phyloP scores from a whole-genome alignment of 2,888 invertebrate genomes.

The Andricus quercusramuli region DNA sequence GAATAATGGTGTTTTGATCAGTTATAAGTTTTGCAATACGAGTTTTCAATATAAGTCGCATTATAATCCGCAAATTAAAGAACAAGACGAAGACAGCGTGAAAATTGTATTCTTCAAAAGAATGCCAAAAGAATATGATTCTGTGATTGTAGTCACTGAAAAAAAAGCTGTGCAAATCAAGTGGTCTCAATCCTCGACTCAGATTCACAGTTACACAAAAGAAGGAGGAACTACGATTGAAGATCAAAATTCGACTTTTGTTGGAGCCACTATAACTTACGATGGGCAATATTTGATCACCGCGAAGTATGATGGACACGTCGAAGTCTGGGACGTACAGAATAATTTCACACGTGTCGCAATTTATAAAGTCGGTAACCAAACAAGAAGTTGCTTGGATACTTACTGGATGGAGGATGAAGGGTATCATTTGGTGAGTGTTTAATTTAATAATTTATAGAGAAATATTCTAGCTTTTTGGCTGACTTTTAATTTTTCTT shows the following conservation, averaged over 20 bases:
- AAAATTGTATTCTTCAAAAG: conserved; percentile 67
- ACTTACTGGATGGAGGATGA: conserved; percentile 69
- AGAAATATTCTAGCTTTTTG: neutral
- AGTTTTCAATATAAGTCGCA: conserved; percentile 61
- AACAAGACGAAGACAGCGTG: conserved; percentile 42
- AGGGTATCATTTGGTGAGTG: conserved; percentile 66
- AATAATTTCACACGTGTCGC: conserved; percentile 64
- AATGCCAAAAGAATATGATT: conserved; percentile 56
- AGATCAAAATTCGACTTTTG: conserved; percentile 63
- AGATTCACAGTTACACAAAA: conserved; percentile 64
- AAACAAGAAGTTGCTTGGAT: conserved; percentile 63
- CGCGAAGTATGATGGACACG: conserved; percentile 76
- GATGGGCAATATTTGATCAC: conserved; percentile 78
- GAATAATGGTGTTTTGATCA: conserved; percentile 62
- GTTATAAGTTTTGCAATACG: conserved; percentile 52
- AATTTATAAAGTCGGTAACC: conserved; percentile 68
- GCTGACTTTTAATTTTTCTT: neutral
- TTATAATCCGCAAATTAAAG: conserved; percentile 63
- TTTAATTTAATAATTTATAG: neutral
- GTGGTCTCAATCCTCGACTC: conserved; percentile 57
- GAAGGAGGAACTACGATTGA: conserved; percentile 60
- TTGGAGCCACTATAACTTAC: conserved; percentile 76
- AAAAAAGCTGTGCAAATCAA: conserved; percentile 64
- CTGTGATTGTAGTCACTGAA: conserved; percentile 70
- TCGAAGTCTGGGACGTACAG: conserved; percentile 76